Percentiles rank a stretch among this genome's conserved stretches.
These are phyloP conservation scores for Argyrosomus regius DNA, from an alignment of 2,797 vertebrate species.

Conservation along the genomic window DNA sequence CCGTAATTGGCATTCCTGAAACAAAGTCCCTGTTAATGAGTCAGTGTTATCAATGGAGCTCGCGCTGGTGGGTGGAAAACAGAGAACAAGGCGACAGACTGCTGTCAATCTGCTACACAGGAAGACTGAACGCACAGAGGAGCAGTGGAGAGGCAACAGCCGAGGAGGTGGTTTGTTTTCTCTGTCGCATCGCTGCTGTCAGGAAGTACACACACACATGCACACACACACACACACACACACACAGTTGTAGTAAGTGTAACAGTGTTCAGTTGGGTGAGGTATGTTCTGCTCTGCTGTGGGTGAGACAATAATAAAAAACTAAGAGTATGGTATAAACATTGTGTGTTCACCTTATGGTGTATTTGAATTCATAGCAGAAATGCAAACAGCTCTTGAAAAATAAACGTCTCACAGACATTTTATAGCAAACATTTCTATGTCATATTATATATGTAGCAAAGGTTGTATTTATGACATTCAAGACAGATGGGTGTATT, in stretches of 20 bases:
- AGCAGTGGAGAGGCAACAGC: slow-evolving; percentile 18
- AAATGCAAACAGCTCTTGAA: background rate
- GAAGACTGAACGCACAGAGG: slow-evolving; percentile 1
- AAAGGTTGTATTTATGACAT: no score
- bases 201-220: background rate
- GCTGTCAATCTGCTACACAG: slow-evolving; percentile 45
- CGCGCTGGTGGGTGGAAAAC: slow-evolving; percentile 20
- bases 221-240: background rate
- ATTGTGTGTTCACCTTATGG: background rate
- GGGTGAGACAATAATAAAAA: background rate
- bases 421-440: no score
- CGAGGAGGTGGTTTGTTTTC: slow-evolving; percentile 32
- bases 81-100: slow-evolving; percentile 39
- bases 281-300: background rate
- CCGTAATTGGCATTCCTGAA: slow-evolving; percentile 38
- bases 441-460: no score
- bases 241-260: background rate
- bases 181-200: slow-evolving; percentile 6
- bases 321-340: background rate
- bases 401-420: no score
- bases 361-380: background rate
- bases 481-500: no score
- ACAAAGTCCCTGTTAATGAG: slow-evolving; percentile 49
- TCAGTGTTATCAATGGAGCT: slow-evolving; percentile 34
- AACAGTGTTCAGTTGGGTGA: background rate